Evolutionary conservation across 2,113 vertebrate species (phyloP).

Genomic region (Ivindomyrus marchei): DNA sequence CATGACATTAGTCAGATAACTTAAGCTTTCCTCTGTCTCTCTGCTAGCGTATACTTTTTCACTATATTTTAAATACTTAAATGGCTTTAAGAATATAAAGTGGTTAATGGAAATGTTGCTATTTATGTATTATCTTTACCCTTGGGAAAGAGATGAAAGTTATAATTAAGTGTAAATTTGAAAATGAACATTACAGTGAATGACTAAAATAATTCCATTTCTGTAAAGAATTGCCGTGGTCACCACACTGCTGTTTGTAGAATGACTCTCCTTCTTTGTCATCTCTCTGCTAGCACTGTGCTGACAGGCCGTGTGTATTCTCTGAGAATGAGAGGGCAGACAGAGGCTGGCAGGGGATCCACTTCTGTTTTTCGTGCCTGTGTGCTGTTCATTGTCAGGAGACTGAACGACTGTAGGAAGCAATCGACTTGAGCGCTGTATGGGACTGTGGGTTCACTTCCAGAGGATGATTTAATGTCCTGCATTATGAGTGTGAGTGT

Average conservation of each 20-base stretch:
- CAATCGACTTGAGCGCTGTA: conserved; percentile 20
- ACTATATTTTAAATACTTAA: neutral
- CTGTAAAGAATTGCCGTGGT: neutral
- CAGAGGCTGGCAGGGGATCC: neutral
- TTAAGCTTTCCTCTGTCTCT: neutral
- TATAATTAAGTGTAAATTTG: neutral
- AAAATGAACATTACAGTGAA: neutral
- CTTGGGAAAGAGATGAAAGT: neutral
- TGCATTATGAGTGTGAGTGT: conserved; percentile 10
- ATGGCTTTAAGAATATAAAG: neutral
- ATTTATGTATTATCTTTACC: neutral
- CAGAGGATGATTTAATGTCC: neutral
- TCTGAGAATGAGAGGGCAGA: neutral
- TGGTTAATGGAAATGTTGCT: neutral
- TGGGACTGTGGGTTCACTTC: conserved; percentile 21
- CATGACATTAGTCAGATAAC: neutral
- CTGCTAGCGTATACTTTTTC: neutral
- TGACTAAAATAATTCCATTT: neutral
- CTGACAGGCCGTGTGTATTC: neutral
- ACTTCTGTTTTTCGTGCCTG: neutral
- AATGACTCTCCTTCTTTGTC: neutral
- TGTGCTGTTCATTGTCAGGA: conserved; percentile 28
- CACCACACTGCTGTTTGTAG: neutral
- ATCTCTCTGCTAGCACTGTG: neutral
- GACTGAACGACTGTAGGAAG: conserved; percentile 26